Evolutionary conservation across 2,888 invertebrate genomes (phyloP).

Genomic region (Ecdyonurus torrentis): DNA sequence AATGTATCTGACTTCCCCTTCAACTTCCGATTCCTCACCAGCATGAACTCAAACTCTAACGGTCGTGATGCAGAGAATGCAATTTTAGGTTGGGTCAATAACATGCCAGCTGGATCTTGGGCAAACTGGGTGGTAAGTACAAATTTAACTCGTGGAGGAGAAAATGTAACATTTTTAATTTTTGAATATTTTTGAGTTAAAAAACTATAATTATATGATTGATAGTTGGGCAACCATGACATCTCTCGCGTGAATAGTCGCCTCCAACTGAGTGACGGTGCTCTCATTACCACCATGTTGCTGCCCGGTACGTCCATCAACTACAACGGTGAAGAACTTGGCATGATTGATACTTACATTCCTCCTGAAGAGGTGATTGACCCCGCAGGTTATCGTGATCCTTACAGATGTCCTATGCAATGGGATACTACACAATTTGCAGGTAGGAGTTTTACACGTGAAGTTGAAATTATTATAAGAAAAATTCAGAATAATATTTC

Average conservation of each 20-base stretch:
- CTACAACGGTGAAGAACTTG: slow-evolving; percentile 62
- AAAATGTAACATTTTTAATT: too few relatives aligned
- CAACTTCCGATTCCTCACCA: slow-evolving; percentile 21
- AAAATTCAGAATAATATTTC: background rate
- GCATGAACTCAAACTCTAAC: slow-evolving; percentile 15
- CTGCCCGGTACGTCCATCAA: slow-evolving; percentile 35
- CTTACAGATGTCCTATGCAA: slow-evolving; percentile 24
- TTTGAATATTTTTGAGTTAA: too few relatives aligned
- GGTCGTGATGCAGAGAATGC: slow-evolving; percentile 17
- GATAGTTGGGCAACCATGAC: slow-evolving; percentile 22
- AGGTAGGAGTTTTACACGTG: too few relatives aligned
- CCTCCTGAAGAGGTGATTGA: slow-evolving; percentile 15
- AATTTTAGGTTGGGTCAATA: slow-evolving; percentile 18
- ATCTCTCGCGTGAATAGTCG: slow-evolving; percentile 19
- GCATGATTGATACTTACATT: slow-evolving; percentile 42
- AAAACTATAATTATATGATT: slow-evolving; percentile 4
- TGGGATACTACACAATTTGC: slow-evolving; percentile 21
- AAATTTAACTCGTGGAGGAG: too few relatives aligned
- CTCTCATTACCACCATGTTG: slow-evolving; percentile 33
- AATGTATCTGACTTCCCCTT: slow-evolving; percentile 19
- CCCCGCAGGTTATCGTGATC: slow-evolving; percentile 16
- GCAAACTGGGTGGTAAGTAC: slow-evolving; percentile 24
- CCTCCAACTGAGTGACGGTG: slow-evolving; percentile 24
- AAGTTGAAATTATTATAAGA: too few relatives aligned
- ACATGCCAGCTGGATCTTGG: slow-evolving; percentile 19